Evolutionary conservation across 2,113 vertebrate genomes (phyloP), one percentile per base, ranked within the genome.

Genomic region (Upupa epops): DNA sequence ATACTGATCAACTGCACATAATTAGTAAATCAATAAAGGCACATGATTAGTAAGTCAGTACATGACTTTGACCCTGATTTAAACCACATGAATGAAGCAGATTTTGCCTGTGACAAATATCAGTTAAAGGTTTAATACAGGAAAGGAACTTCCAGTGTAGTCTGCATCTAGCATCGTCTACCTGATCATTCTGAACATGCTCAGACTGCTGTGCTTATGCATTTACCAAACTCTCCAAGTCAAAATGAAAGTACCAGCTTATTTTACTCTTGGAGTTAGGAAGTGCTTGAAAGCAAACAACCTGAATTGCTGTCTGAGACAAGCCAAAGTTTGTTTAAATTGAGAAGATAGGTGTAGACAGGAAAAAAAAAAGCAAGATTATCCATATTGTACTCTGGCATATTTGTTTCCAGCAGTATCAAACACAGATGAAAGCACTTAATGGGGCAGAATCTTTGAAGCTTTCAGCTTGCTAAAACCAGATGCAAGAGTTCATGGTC

Each of bases 361-460:
- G 13, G 88, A 92, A 74, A 94, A 42, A 94, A 42, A 93, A 55
- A 6, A 40, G 56, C 29, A 77, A 52, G 59, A 80, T 81, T 90
- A 81, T 71, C 61, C 56, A 52, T 71, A 66, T 71, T 45, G 17
- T 51, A 71, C 34, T 52, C 16, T 59, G 42, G 55, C 20, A 60
- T 42, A 56, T 74, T 80, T 90, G 8, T 59, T 95, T 81, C 80
- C 73, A 88, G 42, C 65, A 83, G 56, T 88, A 79, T 71, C 72
- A 88, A 93, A 88, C 13, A 86, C 16, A 90, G 80, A 90, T 77
- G 76, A 83, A 93, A 90, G 65, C 56, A 83, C 17, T 81, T 90
- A 92, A 95, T 78, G 29, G 72, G 29, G 85, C 52, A 63, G 92
- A 92, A 88, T 42, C 65, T 90, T 55, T 83, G 56, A 87, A 83